phyloP scores from a whole-genome alignment of 2,888 invertebrate species.

The Metalampra italica region DNA sequence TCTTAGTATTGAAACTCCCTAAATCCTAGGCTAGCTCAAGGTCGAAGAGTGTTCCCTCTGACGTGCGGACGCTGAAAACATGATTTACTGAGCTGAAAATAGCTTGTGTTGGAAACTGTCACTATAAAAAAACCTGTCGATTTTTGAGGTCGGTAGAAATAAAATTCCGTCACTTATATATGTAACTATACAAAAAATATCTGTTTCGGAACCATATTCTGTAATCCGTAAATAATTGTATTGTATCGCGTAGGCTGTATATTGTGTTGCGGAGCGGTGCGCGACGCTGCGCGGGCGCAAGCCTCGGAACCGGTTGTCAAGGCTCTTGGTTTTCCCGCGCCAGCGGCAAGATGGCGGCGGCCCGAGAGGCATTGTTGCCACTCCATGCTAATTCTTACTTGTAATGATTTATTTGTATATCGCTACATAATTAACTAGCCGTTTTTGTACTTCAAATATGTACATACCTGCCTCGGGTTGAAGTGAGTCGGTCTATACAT shows the following conservation, averaged over 20 bases:
- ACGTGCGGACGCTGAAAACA: too few relatives aligned
- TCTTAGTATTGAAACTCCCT: too few relatives aligned
- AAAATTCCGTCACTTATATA: too few relatives aligned
- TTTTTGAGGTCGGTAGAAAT: too few relatives aligned
- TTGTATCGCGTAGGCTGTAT: not conserved
- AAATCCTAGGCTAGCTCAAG: too few relatives aligned
- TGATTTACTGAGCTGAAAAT: too few relatives aligned
- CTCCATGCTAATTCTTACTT: constrained; percentile 1
- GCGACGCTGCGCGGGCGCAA: constrained; percentile 26
- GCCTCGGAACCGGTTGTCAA: constrained; percentile 67
- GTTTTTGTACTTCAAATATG: not conserved
- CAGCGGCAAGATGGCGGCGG: constrained; percentile 50
- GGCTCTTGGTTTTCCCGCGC: constrained; percentile 68
- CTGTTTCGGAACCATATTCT: not conserved
- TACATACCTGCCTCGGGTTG: too few relatives aligned
- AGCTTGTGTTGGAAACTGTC: too few relatives aligned
- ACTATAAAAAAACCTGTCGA: too few relatives aligned
- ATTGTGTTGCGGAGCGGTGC: constrained; percentile 18
- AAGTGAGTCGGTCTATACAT: too few relatives aligned
- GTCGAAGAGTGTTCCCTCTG: too few relatives aligned
- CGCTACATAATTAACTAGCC: not conserved
- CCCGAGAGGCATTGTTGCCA: constrained; percentile 19
- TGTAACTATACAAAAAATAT: too few relatives aligned
- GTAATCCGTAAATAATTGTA: not conserved
- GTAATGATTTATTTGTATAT: constrained; percentile 5